phyloP scores from a whole-genome alignment of 2,888 invertebrate species.

The Acrobasis suavella region DNA sequence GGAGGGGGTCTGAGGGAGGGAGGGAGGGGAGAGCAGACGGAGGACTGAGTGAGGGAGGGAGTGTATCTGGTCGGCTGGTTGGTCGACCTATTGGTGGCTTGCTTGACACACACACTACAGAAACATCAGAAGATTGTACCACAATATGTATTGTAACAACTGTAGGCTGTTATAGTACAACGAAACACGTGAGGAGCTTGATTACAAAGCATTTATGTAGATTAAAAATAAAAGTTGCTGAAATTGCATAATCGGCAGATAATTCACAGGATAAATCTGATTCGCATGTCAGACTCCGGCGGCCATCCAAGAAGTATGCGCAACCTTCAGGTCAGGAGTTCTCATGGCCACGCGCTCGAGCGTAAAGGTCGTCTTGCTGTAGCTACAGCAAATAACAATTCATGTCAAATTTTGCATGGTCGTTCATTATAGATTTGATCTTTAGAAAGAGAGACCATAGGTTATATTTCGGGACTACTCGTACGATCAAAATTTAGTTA shows the following conservation, averaged over 20 bases:
- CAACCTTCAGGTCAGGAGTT: slow-evolving; percentile 72
- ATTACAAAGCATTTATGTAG: too few species aligned
- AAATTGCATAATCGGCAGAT: slow-evolving; percentile 13
- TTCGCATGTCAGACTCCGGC: slow-evolving; percentile 29
- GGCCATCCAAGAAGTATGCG: slow-evolving; percentile 52
- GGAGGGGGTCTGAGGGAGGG: slow-evolving; percentile 51
- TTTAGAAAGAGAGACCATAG: not conserved
- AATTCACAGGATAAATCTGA: slow-evolving; percentile 25
- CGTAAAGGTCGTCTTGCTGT: slow-evolving; percentile 69
- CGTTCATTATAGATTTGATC: slow-evolving; percentile 4
- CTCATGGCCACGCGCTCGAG: slow-evolving; percentile 71
- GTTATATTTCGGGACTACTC: not conserved
- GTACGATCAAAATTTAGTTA: not conserved
- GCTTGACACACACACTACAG: slow-evolving; percentile 66
- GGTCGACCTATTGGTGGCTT: slow-evolving; percentile 79
- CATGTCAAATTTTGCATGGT: slow-evolving; percentile 45
- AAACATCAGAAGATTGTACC: slow-evolving; percentile 61
- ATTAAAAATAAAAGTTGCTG: too few species aligned
- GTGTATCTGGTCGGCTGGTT: slow-evolving; percentile 79
- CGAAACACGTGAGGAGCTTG: slow-evolving; percentile 35
- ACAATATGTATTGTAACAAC: too few species aligned
- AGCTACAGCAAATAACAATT: slow-evolving; percentile 59
- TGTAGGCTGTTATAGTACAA: slow-evolving; percentile 59
- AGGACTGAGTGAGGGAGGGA: slow-evolving; percentile 74
- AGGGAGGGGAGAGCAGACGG: slow-evolving; percentile 62